Evolutionary conservation across 2,797 vertebrate genomes (phyloP).

Genomic region (Thalassophryne amazonica): DNA sequence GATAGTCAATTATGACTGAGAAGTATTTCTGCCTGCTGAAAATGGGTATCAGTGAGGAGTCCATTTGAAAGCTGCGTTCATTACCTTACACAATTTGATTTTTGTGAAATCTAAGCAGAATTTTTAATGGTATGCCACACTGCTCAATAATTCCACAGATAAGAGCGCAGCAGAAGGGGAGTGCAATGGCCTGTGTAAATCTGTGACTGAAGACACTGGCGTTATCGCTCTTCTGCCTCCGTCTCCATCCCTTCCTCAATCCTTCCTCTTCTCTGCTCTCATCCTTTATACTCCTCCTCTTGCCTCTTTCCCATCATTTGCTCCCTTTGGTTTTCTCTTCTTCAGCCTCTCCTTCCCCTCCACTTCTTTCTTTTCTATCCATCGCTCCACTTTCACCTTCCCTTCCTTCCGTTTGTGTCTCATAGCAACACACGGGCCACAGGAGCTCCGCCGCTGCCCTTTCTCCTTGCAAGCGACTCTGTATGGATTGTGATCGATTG

Average conservation of each 20-base stretch:
- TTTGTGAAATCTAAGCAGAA: slow-evolving; percentile 83
- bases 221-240: slow-evolving; percentile 62
- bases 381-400: not conserved
- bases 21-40: slow-evolving; percentile 61
- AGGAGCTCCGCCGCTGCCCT: not conserved
- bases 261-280: slow-evolving; percentile 29
- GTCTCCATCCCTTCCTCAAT: slow-evolving; percentile 28
- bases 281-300: slow-evolving; percentile 30
- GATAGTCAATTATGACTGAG: slow-evolving; percentile 72
- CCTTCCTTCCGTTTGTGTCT: slow-evolving; percentile 29
- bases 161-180: slow-evolving; percentile 71
- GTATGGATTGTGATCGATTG: slow-evolving; percentile 56
- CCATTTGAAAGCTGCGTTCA: slow-evolving; percentile 68
- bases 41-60: slow-evolving; percentile 55
- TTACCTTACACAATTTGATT: slow-evolving; percentile 73
- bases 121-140: slow-evolving; percentile 78
- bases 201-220: slow-evolving; percentile 75
- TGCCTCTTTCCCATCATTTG: slow-evolving; percentile 21
- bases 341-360: slow-evolving; percentile 13
- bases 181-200: slow-evolving; percentile 80
- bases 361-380: slow-evolving; percentile 3
- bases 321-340: not conserved
- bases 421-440: slow-evolving; percentile 55
- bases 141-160: slow-evolving; percentile 79
- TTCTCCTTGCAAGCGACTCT: slow-evolving; percentile 6